phyloP scores from a whole-genome alignment of 2,888 invertebrate species.

The Cephus nigrinus region DNA sequence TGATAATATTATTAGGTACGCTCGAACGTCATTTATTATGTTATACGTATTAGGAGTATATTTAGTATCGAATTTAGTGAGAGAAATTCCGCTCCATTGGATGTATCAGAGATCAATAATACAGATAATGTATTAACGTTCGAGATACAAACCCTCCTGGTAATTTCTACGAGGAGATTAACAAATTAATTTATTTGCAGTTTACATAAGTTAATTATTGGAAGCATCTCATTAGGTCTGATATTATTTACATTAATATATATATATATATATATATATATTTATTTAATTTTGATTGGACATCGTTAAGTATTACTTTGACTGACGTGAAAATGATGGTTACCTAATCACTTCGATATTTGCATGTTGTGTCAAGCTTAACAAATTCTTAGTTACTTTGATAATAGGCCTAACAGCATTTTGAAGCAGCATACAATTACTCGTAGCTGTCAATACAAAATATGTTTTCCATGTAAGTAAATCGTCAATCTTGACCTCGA shows the following conservation, averaged over 20 bases:
- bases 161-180: slow-evolving; percentile 7
- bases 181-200: slow-evolving; percentile 16
- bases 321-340: neutral
- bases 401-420: neutral
- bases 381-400: neutral
- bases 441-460: neutral
- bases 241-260: neutral
- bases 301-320: neutral
- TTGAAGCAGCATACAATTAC: neutral
- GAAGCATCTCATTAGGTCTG: neutral
- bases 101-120: neutral
- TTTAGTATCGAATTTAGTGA: neutral
- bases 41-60: neutral
- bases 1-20: neutral
- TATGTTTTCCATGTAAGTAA: neutral
- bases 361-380: neutral
- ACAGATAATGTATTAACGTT: neutral
- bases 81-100: neutral
- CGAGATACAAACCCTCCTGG: neutral
- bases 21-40: neutral
- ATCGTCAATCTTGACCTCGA: neutral
- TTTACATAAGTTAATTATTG: slow-evolving; percentile 15
- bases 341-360: neutral
- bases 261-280: neutral
- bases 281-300: neutral